Evolutionary conservation across 2,113 vertebrate genomes (phyloP), one percentile per base, ranked within the genome.

Genomic region (Mugil cephalus): DNA sequence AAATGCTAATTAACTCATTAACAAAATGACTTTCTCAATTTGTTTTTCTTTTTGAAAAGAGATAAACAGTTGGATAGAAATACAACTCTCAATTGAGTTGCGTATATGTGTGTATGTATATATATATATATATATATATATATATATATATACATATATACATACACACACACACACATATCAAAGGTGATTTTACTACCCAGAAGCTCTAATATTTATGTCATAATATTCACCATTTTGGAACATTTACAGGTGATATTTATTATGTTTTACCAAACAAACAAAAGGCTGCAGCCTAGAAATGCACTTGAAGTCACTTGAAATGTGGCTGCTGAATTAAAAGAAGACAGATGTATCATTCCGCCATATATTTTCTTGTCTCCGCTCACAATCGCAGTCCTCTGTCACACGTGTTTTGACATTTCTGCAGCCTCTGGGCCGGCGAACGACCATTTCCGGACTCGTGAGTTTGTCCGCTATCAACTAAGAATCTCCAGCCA

Each of bases 401-500:
- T 35, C 2, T 43, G 40, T 64, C 34, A 42, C 40, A 46, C 36
- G 45, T 58, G 52, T 53, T 67, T 53, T 82, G 70, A 79, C 75
- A 83, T 74, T 56, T 69, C 12, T 50, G 56, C 56, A 56, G 68
- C 50, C 40, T 51, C 10, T 43, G 3, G 77, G 80, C 39, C 24
- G 30, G 11, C 30, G 10, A 60, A 30, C n/a, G 62, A 61, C 65
- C 36, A 61, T 74, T 53, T 52, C 36, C 59, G 47, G 36, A 21
- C 68, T 21, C 9, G n/a, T 34, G 18, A 38, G 35, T 54, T 52
- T 7, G 21, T 55, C 50, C 17, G 17, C 51, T 40, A 39, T 61
- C 46, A 56, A 34, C 55, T 82, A 66, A 84, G n/a, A 42, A 73
- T 85, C 75, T 74, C 1, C 10, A 34, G 46, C 58, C 36, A 42